phyloP scores from a whole-genome alignment of 2,797 vertebrate genomes.

The Microcaecilia unicolor region DNA sequence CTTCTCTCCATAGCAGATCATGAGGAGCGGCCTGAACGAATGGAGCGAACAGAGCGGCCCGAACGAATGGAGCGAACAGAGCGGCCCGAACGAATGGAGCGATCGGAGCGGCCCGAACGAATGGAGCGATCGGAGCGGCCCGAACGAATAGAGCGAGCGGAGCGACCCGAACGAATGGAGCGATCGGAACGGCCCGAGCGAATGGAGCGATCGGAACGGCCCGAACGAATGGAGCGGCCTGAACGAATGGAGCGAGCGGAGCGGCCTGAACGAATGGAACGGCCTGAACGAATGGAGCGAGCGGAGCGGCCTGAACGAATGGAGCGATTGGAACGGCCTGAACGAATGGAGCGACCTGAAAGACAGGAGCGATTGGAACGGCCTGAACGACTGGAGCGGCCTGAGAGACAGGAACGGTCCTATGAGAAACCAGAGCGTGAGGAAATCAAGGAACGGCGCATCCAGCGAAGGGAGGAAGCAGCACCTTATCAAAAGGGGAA shows the following conservation, averaged over 20 bases:
- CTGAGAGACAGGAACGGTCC: slow-evolving; percentile 35
- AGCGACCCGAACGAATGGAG: too few relatives aligned
- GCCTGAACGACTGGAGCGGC: slow-evolving; percentile 18
- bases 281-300: too few relatives aligned
- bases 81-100: too few relatives aligned
- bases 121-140: too few relatives aligned
- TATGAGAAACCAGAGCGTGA: slow-evolving; percentile 65
- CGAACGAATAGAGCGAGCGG: slow-evolving; percentile 22
- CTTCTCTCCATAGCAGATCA: slow-evolving; percentile 34
- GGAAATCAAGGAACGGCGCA: slow-evolving; percentile 58
- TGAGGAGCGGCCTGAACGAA: slow-evolving; percentile 45
- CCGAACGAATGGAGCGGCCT: slow-evolving; percentile 12
- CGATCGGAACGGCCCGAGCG: slow-evolving; percentile 13
- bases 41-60: slow-evolving; percentile 10
- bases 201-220: slow-evolving; percentile 9
- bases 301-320: too few relatives aligned
- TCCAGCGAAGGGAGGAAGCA: slow-evolving; percentile 65
- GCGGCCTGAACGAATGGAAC: too few relatives aligned
- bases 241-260: too few relatives aligned
- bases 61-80: slow-evolving; percentile 14
- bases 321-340: slow-evolving; percentile 24
- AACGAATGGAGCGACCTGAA: too few relatives aligned
- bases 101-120: too few relatives aligned
- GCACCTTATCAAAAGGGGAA: slow-evolving; percentile 70
- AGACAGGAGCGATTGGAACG: slow-evolving; percentile 15